Conservation (phyloP, 2,888 invertebrate genomes). For the Drosophila kanekoi region DNA sequence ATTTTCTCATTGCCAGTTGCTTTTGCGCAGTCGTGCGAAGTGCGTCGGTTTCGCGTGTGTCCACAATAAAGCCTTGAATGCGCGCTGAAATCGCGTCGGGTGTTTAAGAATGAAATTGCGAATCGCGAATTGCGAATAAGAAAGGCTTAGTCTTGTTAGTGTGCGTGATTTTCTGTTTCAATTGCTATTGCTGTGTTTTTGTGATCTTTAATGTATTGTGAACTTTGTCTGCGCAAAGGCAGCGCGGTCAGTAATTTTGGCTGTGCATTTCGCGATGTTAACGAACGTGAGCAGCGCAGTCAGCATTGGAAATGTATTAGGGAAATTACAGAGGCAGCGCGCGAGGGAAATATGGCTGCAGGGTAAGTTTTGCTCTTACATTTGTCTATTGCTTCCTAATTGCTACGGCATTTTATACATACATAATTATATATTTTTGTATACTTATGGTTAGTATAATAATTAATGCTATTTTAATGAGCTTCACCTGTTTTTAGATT, state of each 20-base stretch:
- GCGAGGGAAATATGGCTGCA: not conserved
- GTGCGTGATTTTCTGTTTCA: no score
- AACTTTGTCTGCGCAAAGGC: not conserved
- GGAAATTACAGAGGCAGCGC: not conserved
- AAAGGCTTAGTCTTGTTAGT: no score
- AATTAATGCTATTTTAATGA: slow-evolving; percentile 23
- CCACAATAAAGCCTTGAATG: not conserved
- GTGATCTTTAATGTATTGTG: no score
- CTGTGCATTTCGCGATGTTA: not conserved
- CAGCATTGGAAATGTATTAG: not conserved
- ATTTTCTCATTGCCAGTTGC: not conserved
- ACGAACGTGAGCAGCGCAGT: not conserved
- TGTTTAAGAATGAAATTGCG: no score
- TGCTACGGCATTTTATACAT: slow-evolving; percentile 46
- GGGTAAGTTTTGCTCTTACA: not conserved
- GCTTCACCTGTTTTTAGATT: slow-evolving; percentile 45
- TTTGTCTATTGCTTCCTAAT: slow-evolving; percentile 1
- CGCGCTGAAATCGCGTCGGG: not conserved
- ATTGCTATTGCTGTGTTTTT: no score
- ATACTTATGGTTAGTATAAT: slow-evolving; percentile 1
- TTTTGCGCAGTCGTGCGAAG: not conserved
- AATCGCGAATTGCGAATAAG: no score
- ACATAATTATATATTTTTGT: slow-evolving; percentile 1
- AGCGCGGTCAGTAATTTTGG: not conserved
- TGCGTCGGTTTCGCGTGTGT: not conserved